These are phyloP conservation scores for Nesogale talazaci DNA, from an alignment of 2,113 vertebrate genomes.

Conservation along the genomic window DNA sequence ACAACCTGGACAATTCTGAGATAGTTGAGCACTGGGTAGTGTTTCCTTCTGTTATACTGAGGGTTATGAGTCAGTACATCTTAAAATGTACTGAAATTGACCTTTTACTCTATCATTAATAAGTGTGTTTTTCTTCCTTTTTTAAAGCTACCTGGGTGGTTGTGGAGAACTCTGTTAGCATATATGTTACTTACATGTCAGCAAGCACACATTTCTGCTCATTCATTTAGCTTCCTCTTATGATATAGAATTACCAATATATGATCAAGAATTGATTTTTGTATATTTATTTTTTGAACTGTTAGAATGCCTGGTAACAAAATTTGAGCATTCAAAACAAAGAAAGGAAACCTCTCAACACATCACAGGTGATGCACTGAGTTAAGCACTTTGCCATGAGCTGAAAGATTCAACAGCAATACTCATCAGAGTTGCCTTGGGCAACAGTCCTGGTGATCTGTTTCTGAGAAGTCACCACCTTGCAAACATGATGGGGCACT, in stretches of 20 bases:
- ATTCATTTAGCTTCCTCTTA: neutral
- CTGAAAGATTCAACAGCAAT: neutral
- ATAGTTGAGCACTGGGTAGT: no score
- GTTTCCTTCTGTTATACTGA: no score
- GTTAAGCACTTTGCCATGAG: neutral
- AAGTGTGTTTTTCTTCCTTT: neutral
- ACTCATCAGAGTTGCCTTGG: neutral
- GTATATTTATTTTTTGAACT: neutral
- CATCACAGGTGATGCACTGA: neutral
- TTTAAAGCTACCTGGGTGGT: neutral
- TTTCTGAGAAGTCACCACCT: neutral
- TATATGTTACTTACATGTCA: neutral
- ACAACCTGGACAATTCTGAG: no score
- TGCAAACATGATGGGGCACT: neutral
- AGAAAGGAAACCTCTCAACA: neutral
- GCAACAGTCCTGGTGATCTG: neutral
- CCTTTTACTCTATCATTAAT: neutral
- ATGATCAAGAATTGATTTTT: neutral
- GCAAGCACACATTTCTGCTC: neutral
- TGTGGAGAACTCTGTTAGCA: neutral
- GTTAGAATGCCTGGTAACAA: neutral
- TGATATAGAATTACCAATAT: neutral
- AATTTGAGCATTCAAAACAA: constrained; percentile 16
- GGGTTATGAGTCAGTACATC: no score
- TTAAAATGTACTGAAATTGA: neutral